Percentiles rank a stretch among this genome's conserved stretches.
phyloP scores from a whole-genome alignment of 2,797 vertebrate species.

The Cynodonichthys magdalenae region DNA sequence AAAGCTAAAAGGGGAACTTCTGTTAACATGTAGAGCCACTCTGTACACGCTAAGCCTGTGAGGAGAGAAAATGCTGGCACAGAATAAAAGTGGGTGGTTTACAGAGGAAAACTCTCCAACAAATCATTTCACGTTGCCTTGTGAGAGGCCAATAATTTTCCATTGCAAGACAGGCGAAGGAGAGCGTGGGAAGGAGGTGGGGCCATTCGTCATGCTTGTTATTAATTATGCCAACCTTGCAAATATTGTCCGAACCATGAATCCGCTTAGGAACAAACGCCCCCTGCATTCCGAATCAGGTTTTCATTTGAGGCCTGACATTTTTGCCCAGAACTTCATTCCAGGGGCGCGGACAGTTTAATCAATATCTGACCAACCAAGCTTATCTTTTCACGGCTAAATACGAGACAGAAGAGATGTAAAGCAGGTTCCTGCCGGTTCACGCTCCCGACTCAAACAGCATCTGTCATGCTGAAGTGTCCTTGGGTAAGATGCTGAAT shows the following conservation, averaged over 20 bases:
- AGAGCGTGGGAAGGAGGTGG: background rate
- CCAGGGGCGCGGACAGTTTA: slow-evolving; percentile 39
- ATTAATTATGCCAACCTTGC: slow-evolving; percentile 44
- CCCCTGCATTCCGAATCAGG: slow-evolving; percentile 32
- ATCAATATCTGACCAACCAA: slow-evolving; percentile 64
- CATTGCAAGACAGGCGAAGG: slow-evolving; percentile 18
- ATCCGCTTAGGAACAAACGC: slow-evolving; percentile 14
- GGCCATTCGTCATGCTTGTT: slow-evolving; percentile 23
- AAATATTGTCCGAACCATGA: slow-evolving; percentile 28
- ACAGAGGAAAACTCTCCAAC: slow-evolving; percentile 40
- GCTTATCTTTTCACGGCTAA: slow-evolving; percentile 42
- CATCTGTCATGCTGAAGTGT: slow-evolving; percentile 43
- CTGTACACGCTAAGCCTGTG: slow-evolving; percentile 47
- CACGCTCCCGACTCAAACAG: slow-evolving; percentile 24
- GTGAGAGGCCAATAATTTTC: slow-evolving; percentile 39
- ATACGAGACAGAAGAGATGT: slow-evolving; percentile 42
- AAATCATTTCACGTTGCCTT: slow-evolving; percentile 36
- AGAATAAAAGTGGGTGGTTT: slow-evolving; percentile 28
- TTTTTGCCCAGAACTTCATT: slow-evolving; percentile 48
- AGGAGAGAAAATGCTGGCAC: slow-evolving; percentile 17
- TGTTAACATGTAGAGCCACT: slow-evolving; percentile 36
- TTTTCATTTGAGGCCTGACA: slow-evolving; percentile 47
- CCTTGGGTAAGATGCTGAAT: slow-evolving; percentile 49
- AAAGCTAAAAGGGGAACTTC: slow-evolving; percentile 28
- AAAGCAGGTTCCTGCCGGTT: slow-evolving; percentile 36